phyloP scores from a whole-genome alignment of 2,888 invertebrate species.

The Bombylius discolor region DNA sequence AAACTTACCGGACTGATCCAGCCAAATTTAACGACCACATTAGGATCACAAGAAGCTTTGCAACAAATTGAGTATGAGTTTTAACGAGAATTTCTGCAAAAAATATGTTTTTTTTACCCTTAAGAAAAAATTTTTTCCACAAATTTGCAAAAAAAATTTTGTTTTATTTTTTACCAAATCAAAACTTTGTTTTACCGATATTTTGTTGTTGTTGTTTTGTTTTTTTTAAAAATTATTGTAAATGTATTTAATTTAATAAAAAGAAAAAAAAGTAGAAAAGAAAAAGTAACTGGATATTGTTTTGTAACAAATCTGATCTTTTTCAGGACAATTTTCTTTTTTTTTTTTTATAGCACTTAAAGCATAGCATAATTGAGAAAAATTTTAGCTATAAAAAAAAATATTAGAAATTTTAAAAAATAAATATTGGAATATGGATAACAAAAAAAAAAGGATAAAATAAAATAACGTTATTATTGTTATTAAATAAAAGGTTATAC shows the following conservation, averaged over 20 bases:
- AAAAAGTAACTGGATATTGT: too few species aligned
- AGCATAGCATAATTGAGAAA: too few species aligned
- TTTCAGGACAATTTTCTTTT: not conserved
- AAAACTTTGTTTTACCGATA: conserved; percentile 6
- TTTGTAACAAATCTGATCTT: not conserved
- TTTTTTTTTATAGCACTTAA: not conserved
- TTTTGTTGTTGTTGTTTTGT: not conserved
- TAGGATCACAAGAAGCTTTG: conserved; percentile 30
- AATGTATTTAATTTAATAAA: too few species aligned
- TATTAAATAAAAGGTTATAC: too few species aligned
- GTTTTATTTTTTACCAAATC: conserved; percentile 4
- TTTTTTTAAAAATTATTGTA: not conserved
- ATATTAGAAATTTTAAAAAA: too few species aligned
- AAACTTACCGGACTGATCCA: conserved; percentile 30
- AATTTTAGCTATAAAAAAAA: too few species aligned
- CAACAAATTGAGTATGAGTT: conserved; percentile 28
- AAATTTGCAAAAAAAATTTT: not conserved
- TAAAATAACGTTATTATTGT: too few species aligned
- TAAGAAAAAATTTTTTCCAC: conserved; percentile 23
- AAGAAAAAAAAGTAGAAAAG: too few species aligned
- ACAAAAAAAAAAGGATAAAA: too few species aligned
- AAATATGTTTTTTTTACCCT: conserved; percentile 51
- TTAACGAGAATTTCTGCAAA: conserved; percentile 52
- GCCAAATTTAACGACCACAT: conserved; percentile 17
- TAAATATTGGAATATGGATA: too few species aligned